Conservation (phyloP, 1,140 invertebrate species). For the Atopsyche davidsoni region DNA sequence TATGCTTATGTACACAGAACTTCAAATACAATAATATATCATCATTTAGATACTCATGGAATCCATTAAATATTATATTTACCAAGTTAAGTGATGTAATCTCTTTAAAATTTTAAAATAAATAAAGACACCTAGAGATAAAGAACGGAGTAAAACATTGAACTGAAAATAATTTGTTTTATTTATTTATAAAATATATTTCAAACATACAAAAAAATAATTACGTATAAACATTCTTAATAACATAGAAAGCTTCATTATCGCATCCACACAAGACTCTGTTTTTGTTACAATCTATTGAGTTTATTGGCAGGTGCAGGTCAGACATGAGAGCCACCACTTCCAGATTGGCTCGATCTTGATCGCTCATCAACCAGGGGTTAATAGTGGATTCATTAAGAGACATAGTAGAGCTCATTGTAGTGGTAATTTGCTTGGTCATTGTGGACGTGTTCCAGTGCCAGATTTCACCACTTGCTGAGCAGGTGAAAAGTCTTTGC, state of each 20-base stretch:
- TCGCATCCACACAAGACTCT: slow-evolving; percentile 73
- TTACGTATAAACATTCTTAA: slow-evolving; percentile 56
- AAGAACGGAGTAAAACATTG: background rate
- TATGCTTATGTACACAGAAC: too few species aligned
- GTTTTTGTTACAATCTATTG: slow-evolving; percentile 65
- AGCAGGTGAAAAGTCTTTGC: slow-evolving; percentile 75
- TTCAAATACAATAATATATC: too few species aligned
- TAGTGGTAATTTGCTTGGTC: slow-evolving; percentile 35
- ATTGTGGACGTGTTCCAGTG: slow-evolving; percentile 66
- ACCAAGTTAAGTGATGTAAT: too few species aligned
- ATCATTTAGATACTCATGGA: too few species aligned
- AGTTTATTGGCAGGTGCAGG: slow-evolving; percentile 71
- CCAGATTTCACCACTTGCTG: slow-evolving; percentile 75
- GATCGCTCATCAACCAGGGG: slow-evolving; percentile 60
- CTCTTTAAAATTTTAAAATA: too few species aligned
- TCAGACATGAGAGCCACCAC: slow-evolving; percentile 64
- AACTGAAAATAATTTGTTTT: background rate
- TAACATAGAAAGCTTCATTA: slow-evolving; percentile 74
- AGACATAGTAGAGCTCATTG: slow-evolving; percentile 17
- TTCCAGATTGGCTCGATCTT: slow-evolving; percentile 60
- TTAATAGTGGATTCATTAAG: slow-evolving; percentile 42
- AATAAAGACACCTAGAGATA: too few species aligned
- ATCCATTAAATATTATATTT: too few species aligned
- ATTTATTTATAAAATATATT: slow-evolving; percentile 10
- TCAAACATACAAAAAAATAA: slow-evolving; percentile 12